Evolutionary conservation across 2,888 invertebrate genomes (phyloP), one percentile per base, ranked within the genome.

Genomic region (Zhengitettix transpicula): DNA sequence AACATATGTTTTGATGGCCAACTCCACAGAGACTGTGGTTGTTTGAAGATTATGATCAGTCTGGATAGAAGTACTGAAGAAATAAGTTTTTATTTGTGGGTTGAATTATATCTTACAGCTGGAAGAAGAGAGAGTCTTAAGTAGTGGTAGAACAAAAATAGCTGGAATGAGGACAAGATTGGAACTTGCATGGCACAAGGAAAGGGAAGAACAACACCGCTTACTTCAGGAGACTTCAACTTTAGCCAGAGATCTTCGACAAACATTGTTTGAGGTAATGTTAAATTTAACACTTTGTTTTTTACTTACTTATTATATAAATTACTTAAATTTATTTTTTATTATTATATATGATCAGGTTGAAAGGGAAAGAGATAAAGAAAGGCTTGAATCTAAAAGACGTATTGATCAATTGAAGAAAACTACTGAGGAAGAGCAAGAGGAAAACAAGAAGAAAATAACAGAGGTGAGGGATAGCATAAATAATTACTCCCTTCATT

Each of bases 161-260:
- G 87, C 89, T 0, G 93, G 92, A 7, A 76, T 89, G 66, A 85
- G 88, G 68, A 89, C 93, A 1, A 83, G 89, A 58, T 84, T 94
- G 80, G 93, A 94, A 71, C 76, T 94, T 15, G 90, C 92, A 0
- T 94, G 94, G 94, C 92, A 92, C 69, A 94, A 92, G 71, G 94
- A 94, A 72, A 78, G 94, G 28, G 91, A 92, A 71, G 93, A 94
- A 68, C 91, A 92, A 68, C 92, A 92, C 66, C 78, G 92, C n/a
- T 73, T 94, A 51, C 74, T 94, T 42, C 90, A 91, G 70, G 94
- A 94, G 75, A 91, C 92, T 0, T 89, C 91, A 51, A 92, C 91
- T 0, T 77, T 94, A 62, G 92, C 93, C 0, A 77, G 91, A 62
- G 94, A 94, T 71, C 75, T 94, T 56, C 77, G 91, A 14, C 92